Conservation (phyloP, 2,113 vertebrate genomes). For the Oreochromis niloticus region DNA sequence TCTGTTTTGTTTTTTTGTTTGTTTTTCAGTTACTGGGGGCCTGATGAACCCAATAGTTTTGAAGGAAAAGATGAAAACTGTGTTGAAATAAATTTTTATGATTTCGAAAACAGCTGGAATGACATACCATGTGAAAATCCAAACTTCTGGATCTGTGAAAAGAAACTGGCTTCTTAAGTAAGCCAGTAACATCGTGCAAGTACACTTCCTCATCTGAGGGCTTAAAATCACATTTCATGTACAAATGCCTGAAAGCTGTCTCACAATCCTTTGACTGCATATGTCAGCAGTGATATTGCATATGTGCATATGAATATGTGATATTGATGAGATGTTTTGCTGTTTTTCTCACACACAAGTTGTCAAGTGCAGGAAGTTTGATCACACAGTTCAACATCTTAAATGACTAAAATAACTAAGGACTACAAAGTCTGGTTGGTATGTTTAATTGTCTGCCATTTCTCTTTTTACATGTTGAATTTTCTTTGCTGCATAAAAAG, state of each 20-base stretch:
- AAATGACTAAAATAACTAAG: neutral
- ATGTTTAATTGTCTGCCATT: neutral
- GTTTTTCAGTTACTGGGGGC: slow-evolving; percentile 4
- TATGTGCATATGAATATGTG: neutral
- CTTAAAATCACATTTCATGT: neutral
- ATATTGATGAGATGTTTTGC: neutral
- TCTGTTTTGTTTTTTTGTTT: neutral
- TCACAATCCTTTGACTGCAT: neutral
- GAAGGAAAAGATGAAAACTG: neutral
- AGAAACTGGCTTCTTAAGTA: neutral
- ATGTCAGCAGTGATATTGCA: neutral
- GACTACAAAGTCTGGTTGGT: neutral
- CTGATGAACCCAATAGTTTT: neutral
- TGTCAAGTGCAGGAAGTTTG: neutral
- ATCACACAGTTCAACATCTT: neutral
- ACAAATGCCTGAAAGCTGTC: neutral
- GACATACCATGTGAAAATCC: neutral
- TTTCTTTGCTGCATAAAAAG: neutral
- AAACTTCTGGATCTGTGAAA: slow-evolving; percentile 28
- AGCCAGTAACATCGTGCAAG: neutral
- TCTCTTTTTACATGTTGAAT: neutral
- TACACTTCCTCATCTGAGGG: neutral
- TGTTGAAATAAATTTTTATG: neutral
- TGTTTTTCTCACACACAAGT: neutral
- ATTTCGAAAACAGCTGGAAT: neutral